Evolutionary conservation across 2,797 vertebrate species (phyloP).

Genomic region (Ptychadena robeensis): DNA sequence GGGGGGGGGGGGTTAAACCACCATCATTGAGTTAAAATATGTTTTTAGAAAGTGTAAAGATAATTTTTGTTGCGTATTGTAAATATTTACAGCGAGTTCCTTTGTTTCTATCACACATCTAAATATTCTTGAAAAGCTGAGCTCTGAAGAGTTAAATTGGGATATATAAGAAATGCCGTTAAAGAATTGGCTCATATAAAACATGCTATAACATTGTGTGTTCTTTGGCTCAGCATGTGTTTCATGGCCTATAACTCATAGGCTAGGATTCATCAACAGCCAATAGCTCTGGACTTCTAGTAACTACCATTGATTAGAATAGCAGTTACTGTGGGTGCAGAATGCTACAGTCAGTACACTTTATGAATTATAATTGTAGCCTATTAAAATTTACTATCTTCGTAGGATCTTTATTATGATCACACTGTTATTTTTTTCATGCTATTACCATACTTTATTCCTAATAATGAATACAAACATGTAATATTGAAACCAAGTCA

Average conservation of each 20-base stretch:
- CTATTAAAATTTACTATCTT: not conserved
- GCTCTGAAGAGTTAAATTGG: conserved; percentile 10
- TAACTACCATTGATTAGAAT: conserved; percentile 33
- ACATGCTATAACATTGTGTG: conserved; percentile 13
- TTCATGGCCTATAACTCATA: conserved; percentile 32
- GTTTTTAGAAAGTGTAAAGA: no score
- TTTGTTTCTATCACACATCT: no score
- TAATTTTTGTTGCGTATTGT: no score
- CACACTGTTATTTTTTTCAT: not conserved
- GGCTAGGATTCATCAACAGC: conserved; percentile 27
- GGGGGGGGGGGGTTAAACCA: no score
- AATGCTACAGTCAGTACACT: conserved; percentile 1
- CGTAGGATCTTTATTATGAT: not conserved
- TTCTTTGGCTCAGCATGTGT: conserved; percentile 24
- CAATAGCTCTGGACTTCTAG: conserved; percentile 19
- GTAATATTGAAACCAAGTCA: no score
- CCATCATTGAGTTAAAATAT: no score
- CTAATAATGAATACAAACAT: not conserved
- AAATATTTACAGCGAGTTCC: no score
- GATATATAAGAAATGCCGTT: conserved; percentile 6
- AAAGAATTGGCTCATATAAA: conserved; percentile 33
- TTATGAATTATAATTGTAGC: conserved; percentile 9
- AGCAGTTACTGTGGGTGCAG: conserved; percentile 24
- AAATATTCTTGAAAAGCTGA: not conserved
- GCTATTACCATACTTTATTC: not conserved